Evolutionary conservation across 2,888 invertebrate genomes (phyloP).

Genomic region (Copidosoma aretas): DNA sequence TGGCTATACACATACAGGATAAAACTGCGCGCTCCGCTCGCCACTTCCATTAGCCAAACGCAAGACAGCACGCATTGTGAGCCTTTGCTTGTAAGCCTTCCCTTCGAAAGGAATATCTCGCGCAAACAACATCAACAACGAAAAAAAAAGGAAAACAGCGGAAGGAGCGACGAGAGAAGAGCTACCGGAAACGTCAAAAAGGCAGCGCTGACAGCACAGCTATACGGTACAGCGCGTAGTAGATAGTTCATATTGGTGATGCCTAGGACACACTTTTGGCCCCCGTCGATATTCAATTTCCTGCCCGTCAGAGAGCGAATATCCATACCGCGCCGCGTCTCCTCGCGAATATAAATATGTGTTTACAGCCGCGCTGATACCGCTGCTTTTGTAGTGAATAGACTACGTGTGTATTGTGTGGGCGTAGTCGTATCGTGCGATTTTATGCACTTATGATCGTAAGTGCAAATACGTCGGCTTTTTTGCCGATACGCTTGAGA

Average conservation of each 20-base stretch:
- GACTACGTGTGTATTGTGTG: no score
- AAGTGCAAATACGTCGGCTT: no score
- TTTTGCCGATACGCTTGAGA: no score
- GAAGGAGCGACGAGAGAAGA: conserved; percentile 4
- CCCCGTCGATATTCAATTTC: conserved; percentile 55
- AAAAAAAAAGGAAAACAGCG: background rate
- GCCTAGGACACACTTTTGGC: conserved; percentile 42
- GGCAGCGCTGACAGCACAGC: background rate
- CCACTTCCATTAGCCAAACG: conserved; percentile 20
- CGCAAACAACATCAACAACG: background rate
- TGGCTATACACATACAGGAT: conserved; percentile 12
- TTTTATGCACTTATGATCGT: no score
- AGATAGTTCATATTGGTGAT: background rate
- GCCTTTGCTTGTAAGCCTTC: no score
- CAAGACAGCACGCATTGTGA: conserved; percentile 29
- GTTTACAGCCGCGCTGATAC: background rate
- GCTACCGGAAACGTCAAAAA: conserved; percentile 31
- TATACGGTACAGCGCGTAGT: conserved; percentile 1
- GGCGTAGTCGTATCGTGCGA: no score
- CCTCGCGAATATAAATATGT: no score
- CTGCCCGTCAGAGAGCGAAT: conserved; percentile 49
- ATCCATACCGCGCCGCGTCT: no score
- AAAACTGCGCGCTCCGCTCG: conserved; percentile 13
- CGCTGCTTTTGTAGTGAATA: no score
- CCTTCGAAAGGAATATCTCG: background rate